Evolutionary conservation across 2,797 vertebrate genomes (phyloP).

Genomic region (Limosa lapponica): DNA sequence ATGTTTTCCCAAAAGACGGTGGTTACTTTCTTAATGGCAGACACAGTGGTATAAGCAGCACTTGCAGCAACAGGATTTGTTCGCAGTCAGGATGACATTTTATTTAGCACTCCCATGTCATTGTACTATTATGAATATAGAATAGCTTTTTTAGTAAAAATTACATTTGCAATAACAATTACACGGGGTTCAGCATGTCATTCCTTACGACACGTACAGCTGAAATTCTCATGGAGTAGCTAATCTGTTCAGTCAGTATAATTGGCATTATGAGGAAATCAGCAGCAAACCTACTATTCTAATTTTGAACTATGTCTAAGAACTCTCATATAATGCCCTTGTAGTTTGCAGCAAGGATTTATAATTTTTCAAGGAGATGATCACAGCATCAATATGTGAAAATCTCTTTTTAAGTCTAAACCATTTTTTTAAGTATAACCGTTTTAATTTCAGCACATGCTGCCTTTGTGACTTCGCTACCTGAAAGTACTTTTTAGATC

Average conservation of each 20-base stretch:
- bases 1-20: constrained; percentile 32
- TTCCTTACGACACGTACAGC: background rate
- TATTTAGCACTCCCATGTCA: background rate
- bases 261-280: constrained; percentile 11
- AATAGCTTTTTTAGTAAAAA: constrained; percentile 32
- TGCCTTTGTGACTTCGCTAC: background rate
- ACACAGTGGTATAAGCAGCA: background rate
- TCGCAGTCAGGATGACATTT: constrained; percentile 56
- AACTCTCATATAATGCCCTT: background rate
- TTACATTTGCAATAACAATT: background rate
- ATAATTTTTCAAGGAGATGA: background rate
- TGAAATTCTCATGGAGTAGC: constrained; percentile 30
- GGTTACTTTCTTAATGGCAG: constrained; percentile 40
- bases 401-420: background rate
- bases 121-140: background rate
- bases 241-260: constrained; percentile 4
- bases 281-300: background rate
- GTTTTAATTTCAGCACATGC: background rate
- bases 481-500: background rate
- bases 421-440: too few relatives aligned
- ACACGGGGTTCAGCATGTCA: background rate
- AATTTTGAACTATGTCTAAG: constrained; percentile 5
- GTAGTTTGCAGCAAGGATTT: background rate
- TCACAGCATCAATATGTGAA: background rate
- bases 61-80: constrained; percentile 59